A percentile compares a stretch with the other conserved stretches of the same genome.
These are phyloP conservation scores for Nomada ruficornis DNA, from an alignment of 2,888 invertebrate genomes.

Conservation along the genomic window DNA sequence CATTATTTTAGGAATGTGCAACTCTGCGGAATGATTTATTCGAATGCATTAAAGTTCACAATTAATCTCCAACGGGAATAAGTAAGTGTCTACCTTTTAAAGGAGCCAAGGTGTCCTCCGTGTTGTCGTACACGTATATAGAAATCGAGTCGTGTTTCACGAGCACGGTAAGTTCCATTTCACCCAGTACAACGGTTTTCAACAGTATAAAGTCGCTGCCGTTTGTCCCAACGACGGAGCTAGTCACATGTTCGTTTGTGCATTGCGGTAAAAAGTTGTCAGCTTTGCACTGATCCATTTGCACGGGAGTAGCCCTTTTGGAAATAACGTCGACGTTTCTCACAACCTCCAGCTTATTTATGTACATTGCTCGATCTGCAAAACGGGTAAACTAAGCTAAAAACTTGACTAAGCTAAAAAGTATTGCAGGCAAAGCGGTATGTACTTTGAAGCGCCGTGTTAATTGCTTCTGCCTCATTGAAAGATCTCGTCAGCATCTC, in stretches of 20 bases:
- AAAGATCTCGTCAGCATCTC: constrained; percentile 29
- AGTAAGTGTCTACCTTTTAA: constrained; percentile 39
- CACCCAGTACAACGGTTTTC: constrained; percentile 43
- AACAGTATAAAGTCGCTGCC: constrained; percentile 28
- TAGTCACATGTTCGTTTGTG: neutral
- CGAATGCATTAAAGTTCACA: too few relatives aligned
- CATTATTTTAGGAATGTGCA: constrained; percentile 68
- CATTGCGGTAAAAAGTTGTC: constrained; percentile 43
- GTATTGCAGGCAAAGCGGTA: neutral
- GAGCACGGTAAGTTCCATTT: constrained; percentile 42
- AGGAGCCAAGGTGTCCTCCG: neutral
- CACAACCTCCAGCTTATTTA: constrained; percentile 67
- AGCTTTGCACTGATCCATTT: constrained; percentile 43
- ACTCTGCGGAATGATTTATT: constrained; percentile 54
- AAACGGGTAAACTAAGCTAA: neutral
- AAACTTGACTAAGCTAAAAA: neutral
- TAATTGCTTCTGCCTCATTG: constrained; percentile 56
- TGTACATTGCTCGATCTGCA: constrained; percentile 69
- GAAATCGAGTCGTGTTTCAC: constrained; percentile 44
- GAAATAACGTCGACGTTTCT: constrained; percentile 34
- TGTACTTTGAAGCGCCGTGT: constrained; percentile 70
- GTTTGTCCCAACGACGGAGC: constrained; percentile 27
- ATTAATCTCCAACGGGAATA: neutral
- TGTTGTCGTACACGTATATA: constrained; percentile 21
- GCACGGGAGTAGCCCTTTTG: neutral